Base-by-base conservation (phyloP, 2,797 vertebrate genomes). In the Acanthis flammea region DNA sequence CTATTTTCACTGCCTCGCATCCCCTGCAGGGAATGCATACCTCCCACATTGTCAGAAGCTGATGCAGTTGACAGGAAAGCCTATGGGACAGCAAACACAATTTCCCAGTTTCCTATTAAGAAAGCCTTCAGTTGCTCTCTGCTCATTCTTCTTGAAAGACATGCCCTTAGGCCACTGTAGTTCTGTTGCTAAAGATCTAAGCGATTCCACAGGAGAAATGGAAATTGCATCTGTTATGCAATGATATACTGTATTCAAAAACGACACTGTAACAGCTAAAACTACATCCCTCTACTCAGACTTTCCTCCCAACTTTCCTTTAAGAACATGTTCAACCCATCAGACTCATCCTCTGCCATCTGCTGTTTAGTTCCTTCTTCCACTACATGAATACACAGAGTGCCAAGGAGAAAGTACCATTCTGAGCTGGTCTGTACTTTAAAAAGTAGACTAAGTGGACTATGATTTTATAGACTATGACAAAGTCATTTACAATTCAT, bases 61-160 rank as follows among this genome's bases (percentile, higher is more conserved):
- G 81, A 94, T 80, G 72, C 3, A 21, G 89, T 24, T 92, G 89
- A 94, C 91, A 91, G 89, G 66, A 96, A 96, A 88, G 72, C 95
- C 94, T 90, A 90, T 84, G 92, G 89, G 83, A 93, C 25, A 90
- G 79, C 87, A 94, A 89, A 90, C n/a, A 71, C 57, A 78, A 85
- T 87, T 93, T 94, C 92, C 70, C 89, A 92, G 81, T 86, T 93
- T 91, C 66, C 87, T 94, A 58, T 96, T 92, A 94, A 90, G 85
- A 95, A 93, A 92, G 66, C 70, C 63, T 92, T 93, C 58, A 78
- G 75, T 71, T 65, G 70, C 62, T 91, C 44, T 57, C 66, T 70
- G 81, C 62, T 95, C 66, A 89, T 86, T 95, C 89, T 80, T 91
- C 84, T 81, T 88, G 87, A 96, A 95, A 96, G 91, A 88, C 57